Percentiles rank a stretch among this genome's conserved stretches.
These are phyloP conservation scores for Rhynchonycteris naso DNA, from an alignment of 2,797 vertebrate genomes.

Conservation along the genomic window DNA sequence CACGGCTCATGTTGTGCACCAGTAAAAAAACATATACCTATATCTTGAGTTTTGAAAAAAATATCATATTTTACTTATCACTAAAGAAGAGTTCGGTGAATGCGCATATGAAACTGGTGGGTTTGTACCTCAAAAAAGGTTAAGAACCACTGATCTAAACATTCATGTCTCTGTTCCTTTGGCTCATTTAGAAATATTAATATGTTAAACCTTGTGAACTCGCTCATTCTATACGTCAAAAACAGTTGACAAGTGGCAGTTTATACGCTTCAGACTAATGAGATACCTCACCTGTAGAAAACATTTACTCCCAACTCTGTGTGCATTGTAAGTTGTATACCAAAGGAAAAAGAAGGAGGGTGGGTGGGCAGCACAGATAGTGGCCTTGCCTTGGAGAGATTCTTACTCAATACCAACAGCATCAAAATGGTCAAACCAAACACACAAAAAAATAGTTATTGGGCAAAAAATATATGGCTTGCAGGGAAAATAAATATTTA, in stretches of 20 bases:
- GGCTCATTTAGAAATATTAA: neutral
- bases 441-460: neutral
- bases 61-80: no score
- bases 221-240: neutral
- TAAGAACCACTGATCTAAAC: no score
- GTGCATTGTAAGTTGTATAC: neutral
- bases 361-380: neutral
- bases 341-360: neutral
- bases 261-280: neutral
- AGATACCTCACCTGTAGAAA: neutral
- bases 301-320: neutral
- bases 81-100: no score
- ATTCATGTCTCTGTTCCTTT: constrained; percentile 15
- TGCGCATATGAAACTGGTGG: no score
- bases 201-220: neutral
- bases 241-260: neutral
- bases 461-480: neutral
- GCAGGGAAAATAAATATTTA: constrained; percentile 52
- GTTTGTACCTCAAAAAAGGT: no score
- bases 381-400: neutral
- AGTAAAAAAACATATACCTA: no score
- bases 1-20: no score
- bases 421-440: neutral
- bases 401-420: neutral
- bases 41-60: no score